phyloP scores from a whole-genome alignment of 2,888 invertebrate genomes.

The Silvanus unidentatus region DNA sequence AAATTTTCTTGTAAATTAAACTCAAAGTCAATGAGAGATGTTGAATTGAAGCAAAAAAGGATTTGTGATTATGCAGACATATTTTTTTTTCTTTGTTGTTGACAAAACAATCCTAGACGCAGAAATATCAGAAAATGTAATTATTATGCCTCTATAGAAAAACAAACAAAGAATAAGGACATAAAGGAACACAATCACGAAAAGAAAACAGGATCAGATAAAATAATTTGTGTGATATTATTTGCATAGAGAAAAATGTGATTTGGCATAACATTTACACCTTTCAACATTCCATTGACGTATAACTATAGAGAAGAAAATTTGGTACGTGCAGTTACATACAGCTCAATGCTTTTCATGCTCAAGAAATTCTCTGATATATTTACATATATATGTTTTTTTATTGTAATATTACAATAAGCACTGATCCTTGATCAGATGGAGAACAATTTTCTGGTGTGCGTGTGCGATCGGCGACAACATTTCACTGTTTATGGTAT shows the following conservation, averaged over 20 bases:
- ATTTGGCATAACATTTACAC: slow-evolving; percentile 7
- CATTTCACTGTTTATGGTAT: neutral
- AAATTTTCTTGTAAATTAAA: too few species aligned
- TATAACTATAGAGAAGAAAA: neutral
- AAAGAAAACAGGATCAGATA: neutral
- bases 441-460: slow-evolving; percentile 22
- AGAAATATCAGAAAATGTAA: too few species aligned
- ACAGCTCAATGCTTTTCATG: slow-evolving; percentile 21
- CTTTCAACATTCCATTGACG: slow-evolving; percentile 10
- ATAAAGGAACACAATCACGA: too few species aligned
- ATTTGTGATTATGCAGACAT: too few species aligned
- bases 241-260: neutral
- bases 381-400: too few species aligned
- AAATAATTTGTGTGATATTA: slow-evolving; percentile 2
- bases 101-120: too few species aligned
- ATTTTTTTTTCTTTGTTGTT: too few species aligned
- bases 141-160: slow-evolving; percentile 1
- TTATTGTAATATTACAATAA: neutral
- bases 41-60: too few species aligned
- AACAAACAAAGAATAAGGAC: slow-evolving; percentile 1
- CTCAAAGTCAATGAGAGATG: too few species aligned
- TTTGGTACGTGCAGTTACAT: slow-evolving; percentile 26
- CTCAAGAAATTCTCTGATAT: slow-evolving; percentile 12
- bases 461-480: slow-evolving; percentile 33
- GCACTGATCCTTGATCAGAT: slow-evolving; percentile 12